These are phyloP conservation scores for Agrypnus murinus DNA, from an alignment of 2,888 invertebrate species.

Conservation along the genomic window DNA sequence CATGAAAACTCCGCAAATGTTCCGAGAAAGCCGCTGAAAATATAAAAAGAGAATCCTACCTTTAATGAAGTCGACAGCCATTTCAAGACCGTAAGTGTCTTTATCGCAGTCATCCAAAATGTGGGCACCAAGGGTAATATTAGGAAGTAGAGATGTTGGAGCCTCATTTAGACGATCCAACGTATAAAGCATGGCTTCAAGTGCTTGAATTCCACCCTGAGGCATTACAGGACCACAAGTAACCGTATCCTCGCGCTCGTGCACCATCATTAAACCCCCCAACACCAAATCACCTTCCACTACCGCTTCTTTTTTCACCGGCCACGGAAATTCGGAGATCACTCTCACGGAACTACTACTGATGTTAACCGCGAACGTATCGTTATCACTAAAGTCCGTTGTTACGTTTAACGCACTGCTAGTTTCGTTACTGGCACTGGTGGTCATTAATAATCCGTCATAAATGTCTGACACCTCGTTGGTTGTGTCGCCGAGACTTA, in stretches of 20 bases:
- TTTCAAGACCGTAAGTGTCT: slow-evolving; percentile 95
- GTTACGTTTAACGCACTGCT: slow-evolving; percentile 20
- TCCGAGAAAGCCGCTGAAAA: no score
- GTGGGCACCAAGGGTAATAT: slow-evolving; percentile 88
- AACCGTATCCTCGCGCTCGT: slow-evolving; percentile 90
- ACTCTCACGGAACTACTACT: slow-evolving; percentile 42
- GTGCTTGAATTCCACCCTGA: slow-evolving; percentile 90
- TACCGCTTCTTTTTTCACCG: slow-evolving; percentile 89
- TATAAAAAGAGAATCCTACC: slow-evolving; percentile 75
- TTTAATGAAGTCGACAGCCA: slow-evolving; percentile 97
- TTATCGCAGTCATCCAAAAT: slow-evolving; percentile 96
- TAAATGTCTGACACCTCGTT: slow-evolving; percentile 35
- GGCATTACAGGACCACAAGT: slow-evolving; percentile 96
- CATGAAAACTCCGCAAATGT: no score
- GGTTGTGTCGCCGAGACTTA: slow-evolving; percentile 1
- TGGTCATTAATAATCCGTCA: slow-evolving; percentile 28
- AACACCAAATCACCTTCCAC: slow-evolving; percentile 92
- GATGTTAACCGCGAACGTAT: slow-evolving; percentile 7
- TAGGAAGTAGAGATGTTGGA: slow-evolving; percentile 80
- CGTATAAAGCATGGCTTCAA: slow-evolving; percentile 95
- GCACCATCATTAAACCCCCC: slow-evolving; percentile 96
- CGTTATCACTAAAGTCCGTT: slow-evolving; percentile 30
- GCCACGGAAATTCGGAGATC: slow-evolving; percentile 76
- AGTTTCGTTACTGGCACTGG: slow-evolving; percentile 24
- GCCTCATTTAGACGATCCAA: slow-evolving; percentile 85